A percentile compares a stretch with the other conserved stretches of the same genome.
Conservation (phyloP, 2,888 invertebrate species). For the Megastigmus dorsalis region DNA sequence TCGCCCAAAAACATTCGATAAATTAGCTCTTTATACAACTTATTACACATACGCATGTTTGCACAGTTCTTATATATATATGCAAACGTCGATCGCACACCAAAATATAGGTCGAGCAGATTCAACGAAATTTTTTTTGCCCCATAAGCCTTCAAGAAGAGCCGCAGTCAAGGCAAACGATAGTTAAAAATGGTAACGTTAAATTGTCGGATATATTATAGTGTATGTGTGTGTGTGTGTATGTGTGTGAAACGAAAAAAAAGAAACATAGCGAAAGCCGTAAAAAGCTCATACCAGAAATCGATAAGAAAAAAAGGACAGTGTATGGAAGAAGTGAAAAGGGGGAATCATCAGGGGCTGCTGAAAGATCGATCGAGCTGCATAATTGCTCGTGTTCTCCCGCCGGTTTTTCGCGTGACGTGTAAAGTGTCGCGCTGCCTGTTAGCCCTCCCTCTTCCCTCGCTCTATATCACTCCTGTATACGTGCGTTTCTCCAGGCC, state of each 20-base stretch:
- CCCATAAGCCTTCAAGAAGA: neutral
- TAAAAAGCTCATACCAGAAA: slow-evolving; percentile 4
- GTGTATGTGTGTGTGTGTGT: too few species aligned
- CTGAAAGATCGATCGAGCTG: slow-evolving; percentile 51
- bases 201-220: too few species aligned
- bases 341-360: slow-evolving; percentile 10
- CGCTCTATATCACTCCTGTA: neutral
- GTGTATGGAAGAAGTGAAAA: too few species aligned
- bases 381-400: slow-evolving; percentile 42
- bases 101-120: neutral
- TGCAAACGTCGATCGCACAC: neutral
- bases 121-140: neutral
- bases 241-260: neutral
- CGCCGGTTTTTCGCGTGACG: slow-evolving; percentile 17
- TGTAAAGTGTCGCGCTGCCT: slow-evolving; percentile 7
- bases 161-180: neutral
- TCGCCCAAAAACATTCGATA: too few species aligned
- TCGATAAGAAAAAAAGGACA: slow-evolving; percentile 42
- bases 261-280: neutral
- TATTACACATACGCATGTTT: too few species aligned
- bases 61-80: too few species aligned
- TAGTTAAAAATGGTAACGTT: neutral
- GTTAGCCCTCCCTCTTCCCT: neutral
- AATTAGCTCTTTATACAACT: too few species aligned
- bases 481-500: neutral